A percentile compares a stretch with the other conserved stretches of the same genome.
These are phyloP conservation scores for Beris morrisii DNA, from an alignment of 2,888 invertebrate species.

Conservation along the genomic window DNA sequence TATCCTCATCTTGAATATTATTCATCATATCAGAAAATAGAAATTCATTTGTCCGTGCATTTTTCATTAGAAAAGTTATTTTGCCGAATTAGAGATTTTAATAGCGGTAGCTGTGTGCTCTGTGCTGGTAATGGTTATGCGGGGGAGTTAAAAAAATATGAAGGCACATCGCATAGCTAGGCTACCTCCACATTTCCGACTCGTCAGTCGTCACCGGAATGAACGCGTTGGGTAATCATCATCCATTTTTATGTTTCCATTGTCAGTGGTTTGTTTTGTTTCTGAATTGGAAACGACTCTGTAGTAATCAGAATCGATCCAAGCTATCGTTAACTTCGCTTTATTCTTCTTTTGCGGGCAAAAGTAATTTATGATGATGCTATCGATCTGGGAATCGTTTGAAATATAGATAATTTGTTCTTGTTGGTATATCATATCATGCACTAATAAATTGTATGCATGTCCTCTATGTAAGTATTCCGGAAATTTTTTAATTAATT, in stretches of 20 bases:
- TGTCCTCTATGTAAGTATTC: too few species aligned
- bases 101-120: neutral
- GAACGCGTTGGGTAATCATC: conserved; percentile 8
- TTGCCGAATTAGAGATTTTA: conserved; percentile 24
- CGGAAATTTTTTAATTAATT: too few species aligned
- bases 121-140: neutral
- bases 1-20: conserved; percentile 10
- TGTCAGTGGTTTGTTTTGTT: conserved; percentile 29
- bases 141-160: too few species aligned
- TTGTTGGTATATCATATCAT: too few species aligned
- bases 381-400: too few species aligned
- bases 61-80: conserved; percentile 39
- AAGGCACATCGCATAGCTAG: neutral
- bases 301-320: conserved; percentile 22
- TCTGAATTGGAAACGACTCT: conserved; percentile 31
- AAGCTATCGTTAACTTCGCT: too few species aligned
- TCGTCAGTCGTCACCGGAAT: neutral
- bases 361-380: too few species aligned
- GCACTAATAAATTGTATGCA: too few species aligned
- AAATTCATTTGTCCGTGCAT: conserved; percentile 39
- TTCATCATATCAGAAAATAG: conserved; percentile 38
- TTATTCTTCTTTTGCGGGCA: too few species aligned
- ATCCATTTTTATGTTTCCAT: conserved; percentile 14
- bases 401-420: too few species aligned
- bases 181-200: neutral